Evolutionary conservation across 2,797 vertebrate species (phyloP).

Genomic region (Danio jaintianensis): DNA sequence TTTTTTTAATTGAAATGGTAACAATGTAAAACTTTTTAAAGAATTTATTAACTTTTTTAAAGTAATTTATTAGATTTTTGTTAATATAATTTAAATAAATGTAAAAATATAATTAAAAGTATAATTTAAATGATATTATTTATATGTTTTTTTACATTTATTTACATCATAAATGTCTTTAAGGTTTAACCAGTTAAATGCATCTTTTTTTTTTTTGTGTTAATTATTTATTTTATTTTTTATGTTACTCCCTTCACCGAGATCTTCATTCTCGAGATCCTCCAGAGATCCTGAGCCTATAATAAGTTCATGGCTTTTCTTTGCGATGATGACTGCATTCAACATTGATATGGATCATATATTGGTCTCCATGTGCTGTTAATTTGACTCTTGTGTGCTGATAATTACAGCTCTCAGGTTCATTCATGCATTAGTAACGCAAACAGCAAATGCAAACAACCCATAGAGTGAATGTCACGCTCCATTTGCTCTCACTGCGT

Average conservation of each 20-base stretch:
- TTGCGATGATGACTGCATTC: background rate
- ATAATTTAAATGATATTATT: no score
- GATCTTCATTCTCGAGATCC: background rate
- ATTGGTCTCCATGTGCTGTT: background rate
- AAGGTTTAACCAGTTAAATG: no score
- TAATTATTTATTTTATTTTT: no score
- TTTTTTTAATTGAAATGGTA: no score
- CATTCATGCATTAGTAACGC: slow-evolving; percentile 27
- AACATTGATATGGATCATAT: background rate
- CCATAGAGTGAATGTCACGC: slow-evolving; percentile 24
- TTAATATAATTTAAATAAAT: no score
- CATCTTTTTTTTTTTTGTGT: no score
- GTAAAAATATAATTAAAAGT: no score
- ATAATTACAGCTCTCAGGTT: slow-evolving; percentile 6
- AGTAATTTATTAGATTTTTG: no score
- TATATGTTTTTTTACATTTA: no score
- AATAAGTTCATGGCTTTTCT: slow-evolving; percentile 12
- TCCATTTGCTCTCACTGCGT: slow-evolving; percentile 23
- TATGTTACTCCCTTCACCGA: background rate
- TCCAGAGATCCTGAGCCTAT: slow-evolving; percentile 1
- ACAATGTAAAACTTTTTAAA: no score
- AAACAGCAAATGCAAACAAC: slow-evolving; percentile 46
- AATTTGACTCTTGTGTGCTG: background rate
- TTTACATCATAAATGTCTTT: no score
- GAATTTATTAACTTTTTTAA: no score